Conservation (phyloP, 2,888 invertebrate genomes). For the Microctonus aethiopoides region DNA sequence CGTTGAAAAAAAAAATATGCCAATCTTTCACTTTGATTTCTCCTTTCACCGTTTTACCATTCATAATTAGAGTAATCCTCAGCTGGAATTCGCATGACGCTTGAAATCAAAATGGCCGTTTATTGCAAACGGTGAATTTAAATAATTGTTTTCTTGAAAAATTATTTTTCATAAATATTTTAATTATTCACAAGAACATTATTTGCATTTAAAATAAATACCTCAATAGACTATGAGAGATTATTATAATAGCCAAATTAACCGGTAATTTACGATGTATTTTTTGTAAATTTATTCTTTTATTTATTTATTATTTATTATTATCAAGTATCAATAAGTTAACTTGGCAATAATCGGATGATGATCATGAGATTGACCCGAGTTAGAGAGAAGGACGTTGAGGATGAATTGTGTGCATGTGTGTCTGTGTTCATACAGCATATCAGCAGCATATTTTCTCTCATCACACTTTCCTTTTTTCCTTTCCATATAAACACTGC, state of each 20-base stretch:
- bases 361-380: neutral
- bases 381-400: neutral
- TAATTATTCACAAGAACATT: neutral
- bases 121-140: neutral
- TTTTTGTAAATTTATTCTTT: too few species aligned
- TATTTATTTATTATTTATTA: neutral
- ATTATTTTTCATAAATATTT: neutral
- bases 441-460: slow-evolving; percentile 30
- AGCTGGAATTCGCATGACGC: neutral
- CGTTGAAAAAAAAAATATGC: neutral
- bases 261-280: neutral
- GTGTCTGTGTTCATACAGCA: too few species aligned
- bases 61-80: slow-evolving; percentile 15
- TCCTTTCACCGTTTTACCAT: slow-evolving; percentile 29
- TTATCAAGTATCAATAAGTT: neutral
- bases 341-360: neutral
- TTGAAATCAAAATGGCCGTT: neutral
- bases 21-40: slow-evolving; percentile 32
- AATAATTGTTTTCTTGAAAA: neutral
- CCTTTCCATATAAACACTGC: slow-evolving; percentile 34
- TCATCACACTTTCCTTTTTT: slow-evolving; percentile 43
- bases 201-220: neutral
- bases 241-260: neutral
- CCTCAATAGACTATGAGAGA: neutral
- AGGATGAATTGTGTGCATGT: neutral